These are phyloP conservation scores for Gonocerus acuteangulatus DNA, from an alignment of 2,888 invertebrate genomes.

Conservation along the genomic window DNA sequence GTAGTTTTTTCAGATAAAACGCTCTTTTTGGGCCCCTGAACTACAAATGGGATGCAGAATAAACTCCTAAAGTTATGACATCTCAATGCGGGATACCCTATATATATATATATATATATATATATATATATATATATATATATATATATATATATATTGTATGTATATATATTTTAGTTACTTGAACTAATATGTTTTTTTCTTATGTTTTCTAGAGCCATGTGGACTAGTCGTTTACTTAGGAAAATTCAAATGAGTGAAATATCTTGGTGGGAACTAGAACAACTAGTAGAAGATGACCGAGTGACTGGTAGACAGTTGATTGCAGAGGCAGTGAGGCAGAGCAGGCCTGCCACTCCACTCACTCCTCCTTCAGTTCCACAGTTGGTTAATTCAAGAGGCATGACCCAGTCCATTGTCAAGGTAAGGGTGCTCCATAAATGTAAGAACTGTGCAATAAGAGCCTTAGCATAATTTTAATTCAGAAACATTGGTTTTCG, in stretches of 20 bases:
- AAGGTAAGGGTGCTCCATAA: constrained; percentile 46
- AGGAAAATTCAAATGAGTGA: constrained; percentile 48
- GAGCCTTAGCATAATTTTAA: too few species aligned
- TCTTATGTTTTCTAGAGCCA: neutral
- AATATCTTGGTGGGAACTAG: constrained; percentile 43
- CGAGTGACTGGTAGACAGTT: constrained; percentile 44
- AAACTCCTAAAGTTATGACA: too few species aligned
- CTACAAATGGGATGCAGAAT: too few species aligned
- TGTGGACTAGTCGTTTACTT: constrained; percentile 46
- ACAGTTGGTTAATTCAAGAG: constrained; percentile 53
- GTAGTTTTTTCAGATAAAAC: too few species aligned
- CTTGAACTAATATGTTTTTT: too few species aligned
- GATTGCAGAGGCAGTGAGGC: constrained; percentile 43
- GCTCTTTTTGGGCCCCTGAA: too few species aligned
- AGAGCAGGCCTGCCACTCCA: constrained; percentile 35
- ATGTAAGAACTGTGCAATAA: neutral
- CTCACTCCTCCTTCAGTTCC: constrained; percentile 29
- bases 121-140: too few species aligned
- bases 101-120: too few species aligned
- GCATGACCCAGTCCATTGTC: constrained; percentile 60
- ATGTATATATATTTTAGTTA: too few species aligned
- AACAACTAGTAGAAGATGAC: constrained; percentile 40
- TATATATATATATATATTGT: too few species aligned
- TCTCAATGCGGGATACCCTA: too few species aligned
- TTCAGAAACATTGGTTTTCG: too few species aligned